phyloP scores from a whole-genome alignment of 2,888 invertebrate species.

The Nycteola revayana region DNA sequence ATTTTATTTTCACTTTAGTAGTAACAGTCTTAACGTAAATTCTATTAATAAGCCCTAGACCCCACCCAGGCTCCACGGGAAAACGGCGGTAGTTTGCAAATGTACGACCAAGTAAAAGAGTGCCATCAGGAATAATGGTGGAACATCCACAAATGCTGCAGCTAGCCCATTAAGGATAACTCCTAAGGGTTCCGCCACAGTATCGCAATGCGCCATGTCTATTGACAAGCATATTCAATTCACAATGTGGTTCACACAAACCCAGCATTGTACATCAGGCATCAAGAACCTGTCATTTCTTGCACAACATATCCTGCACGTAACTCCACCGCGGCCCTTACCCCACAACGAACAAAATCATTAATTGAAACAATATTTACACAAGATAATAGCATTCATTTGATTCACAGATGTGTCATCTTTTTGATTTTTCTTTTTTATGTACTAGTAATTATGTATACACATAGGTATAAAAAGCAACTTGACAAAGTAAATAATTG shows the following conservation, averaged over 20 bases:
- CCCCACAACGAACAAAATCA: constrained; percentile 11
- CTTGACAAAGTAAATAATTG: no score
- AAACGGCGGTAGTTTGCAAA: constrained; percentile 27
- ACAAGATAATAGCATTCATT: no score
- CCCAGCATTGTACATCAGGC: constrained; percentile 29
- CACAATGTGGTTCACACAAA: constrained; percentile 23
- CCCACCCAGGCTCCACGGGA: constrained; percentile 29
- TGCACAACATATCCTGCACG: constrained; percentile 16
- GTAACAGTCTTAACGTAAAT: constrained; percentile 35
- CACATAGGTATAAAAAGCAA: no score
- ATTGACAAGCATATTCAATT: constrained; percentile 14
- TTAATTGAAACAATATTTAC: constrained; percentile 10
- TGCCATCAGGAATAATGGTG: constrained; percentile 29
- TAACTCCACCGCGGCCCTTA: constrained; percentile 14
- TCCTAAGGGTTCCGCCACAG: constrained; percentile 55
- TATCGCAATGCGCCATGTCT: constrained; percentile 13
- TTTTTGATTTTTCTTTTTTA: no score
- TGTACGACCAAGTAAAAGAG: constrained; percentile 31
- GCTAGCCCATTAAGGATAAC: constrained; percentile 52
- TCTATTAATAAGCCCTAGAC: constrained; percentile 33
- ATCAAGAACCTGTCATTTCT: constrained; percentile 28
- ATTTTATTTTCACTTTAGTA: constrained; percentile 29
- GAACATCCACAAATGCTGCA: constrained; percentile 32
- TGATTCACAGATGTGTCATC: no score
- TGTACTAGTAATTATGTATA: no score